Evolutionary conservation across 2,797 vertebrate species (phyloP).

Genomic region (Buphagus erythrorhynchus): DNA sequence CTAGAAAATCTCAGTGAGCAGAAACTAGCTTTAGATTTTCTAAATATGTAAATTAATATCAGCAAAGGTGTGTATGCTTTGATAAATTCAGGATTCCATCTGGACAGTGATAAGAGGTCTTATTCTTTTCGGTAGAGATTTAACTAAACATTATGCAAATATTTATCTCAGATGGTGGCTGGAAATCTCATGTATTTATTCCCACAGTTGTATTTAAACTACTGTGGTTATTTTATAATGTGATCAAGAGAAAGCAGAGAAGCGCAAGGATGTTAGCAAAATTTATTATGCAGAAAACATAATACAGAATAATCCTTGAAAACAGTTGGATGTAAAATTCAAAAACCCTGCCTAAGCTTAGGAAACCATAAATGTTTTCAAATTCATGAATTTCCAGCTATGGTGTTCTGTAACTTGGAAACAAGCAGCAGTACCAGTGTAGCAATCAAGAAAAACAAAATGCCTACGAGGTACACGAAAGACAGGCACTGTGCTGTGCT

Average conservation of each 20-base stretch:
- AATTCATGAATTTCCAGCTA: constrained; percentile 32
- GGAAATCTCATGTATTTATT: constrained; percentile 55
- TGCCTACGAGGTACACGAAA: neutral
- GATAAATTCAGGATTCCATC: constrained; percentile 33
- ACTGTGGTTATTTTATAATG: neutral
- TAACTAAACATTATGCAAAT: constrained; percentile 53
- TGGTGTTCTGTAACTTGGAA: constrained; percentile 12
- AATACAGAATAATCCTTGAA: constrained; percentile 45
- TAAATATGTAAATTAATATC: neutral
- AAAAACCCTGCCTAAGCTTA: constrained; percentile 21
- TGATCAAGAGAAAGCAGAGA: constrained; percentile 54
- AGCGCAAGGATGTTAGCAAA: constrained; percentile 1
- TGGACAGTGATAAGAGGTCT: constrained; percentile 34
- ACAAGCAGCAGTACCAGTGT: neutral
- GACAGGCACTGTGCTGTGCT: neutral
- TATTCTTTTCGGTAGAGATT: constrained; percentile 29
- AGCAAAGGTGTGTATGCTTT: constrained; percentile 1
- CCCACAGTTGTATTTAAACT: constrained; percentile 33
- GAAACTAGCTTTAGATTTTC: neutral
- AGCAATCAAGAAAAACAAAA: neutral
- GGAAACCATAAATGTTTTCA: neutral
- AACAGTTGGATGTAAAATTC: constrained; percentile 52
- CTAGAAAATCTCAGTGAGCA: neutral
- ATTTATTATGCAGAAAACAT: constrained; percentile 46
- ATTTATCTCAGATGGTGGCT: constrained; percentile 42